Evolutionary conservation across 2,797 vertebrate species (phyloP).

Genomic region (Petrocephalus schoutedeni): DNA sequence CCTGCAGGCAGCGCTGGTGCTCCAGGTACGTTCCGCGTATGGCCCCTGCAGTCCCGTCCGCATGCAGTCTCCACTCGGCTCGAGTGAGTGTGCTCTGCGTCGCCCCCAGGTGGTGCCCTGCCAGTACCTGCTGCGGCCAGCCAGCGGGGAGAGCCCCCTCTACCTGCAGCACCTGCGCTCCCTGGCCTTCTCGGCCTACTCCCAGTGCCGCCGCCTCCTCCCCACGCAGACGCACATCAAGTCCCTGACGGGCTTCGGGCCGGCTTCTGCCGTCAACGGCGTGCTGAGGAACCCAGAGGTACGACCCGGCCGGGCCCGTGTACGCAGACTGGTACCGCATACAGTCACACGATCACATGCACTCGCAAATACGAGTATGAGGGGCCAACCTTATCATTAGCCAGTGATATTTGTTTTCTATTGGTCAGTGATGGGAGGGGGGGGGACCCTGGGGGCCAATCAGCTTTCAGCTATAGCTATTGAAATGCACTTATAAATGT

Average conservation of each 20-base stretch:
- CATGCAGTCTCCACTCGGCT: neutral
- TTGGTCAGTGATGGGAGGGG: neutral
- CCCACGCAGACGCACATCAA: conserved; percentile 89
- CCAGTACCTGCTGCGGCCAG: conserved; percentile 91
- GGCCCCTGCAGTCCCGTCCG: neutral
- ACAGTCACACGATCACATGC: neutral
- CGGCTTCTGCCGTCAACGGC: conserved; percentile 77
- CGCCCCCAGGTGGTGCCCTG: conserved; percentile 80
- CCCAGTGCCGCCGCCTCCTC: conserved; percentile 83
- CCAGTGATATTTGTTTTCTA: neutral
- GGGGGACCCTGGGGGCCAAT: neutral
- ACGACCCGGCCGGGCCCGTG: neutral
- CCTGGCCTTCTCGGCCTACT: conserved; percentile 91
- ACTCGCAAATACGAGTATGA: too few species aligned
- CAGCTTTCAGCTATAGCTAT: neutral
- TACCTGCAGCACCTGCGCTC: conserved; percentile 95
- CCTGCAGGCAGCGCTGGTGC: conserved; percentile 82
- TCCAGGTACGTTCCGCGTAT: conserved; percentile 59
- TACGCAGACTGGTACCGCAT: neutral
- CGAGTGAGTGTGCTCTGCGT: neutral
- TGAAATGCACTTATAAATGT: neutral
- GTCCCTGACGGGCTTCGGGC: conserved; percentile 92
- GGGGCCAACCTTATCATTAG: neutral
- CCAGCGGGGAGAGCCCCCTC: conserved; percentile 83
- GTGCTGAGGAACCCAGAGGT: conserved; percentile 84